Evolutionary conservation across 2,888 invertebrate species (phyloP).

Genomic region (Drosophila rellima): DNA sequence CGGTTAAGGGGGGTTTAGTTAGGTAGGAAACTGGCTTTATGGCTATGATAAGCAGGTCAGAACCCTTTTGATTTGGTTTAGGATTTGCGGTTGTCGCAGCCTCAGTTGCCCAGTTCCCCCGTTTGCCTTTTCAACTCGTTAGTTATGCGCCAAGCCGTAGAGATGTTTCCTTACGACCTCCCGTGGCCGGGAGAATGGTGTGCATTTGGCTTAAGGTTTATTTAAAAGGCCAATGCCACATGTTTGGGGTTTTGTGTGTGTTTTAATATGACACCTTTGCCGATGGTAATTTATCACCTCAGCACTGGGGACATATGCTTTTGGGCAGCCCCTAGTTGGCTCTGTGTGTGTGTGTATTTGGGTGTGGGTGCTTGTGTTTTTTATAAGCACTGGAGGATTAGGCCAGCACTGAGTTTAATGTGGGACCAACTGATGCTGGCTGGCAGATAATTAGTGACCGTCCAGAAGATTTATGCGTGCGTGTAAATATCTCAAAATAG

Average conservation of each 20-base stretch:
- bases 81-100: constrained; percentile 76
- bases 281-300: constrained; percentile 80
- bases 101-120: constrained; percentile 28
- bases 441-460: constrained; percentile 75
- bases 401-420: constrained; percentile 65
- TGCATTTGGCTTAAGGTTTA: constrained; percentile 71
- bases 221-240: constrained; percentile 79
- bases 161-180: constrained; percentile 28
- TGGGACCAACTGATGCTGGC: constrained; percentile 72
- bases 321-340: constrained; percentile 13
- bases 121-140: constrained; percentile 73
- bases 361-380: constrained; percentile 34
- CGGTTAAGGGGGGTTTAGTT: constrained; percentile 7
- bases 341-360: constrained; percentile 13
- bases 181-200: background rate
- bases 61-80: constrained; percentile 80
- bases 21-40: constrained; percentile 67
- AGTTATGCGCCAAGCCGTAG: constrained; percentile 68
- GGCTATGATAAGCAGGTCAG: constrained; percentile 77
- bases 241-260: constrained; percentile 77
- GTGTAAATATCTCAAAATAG: constrained; percentile 76
- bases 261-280: constrained; percentile 82
- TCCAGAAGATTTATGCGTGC: constrained; percentile 75
- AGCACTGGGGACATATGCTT: constrained; percentile 75
- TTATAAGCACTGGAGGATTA: constrained; percentile 76